Evolutionary conservation across 2,888 invertebrate genomes (phyloP).

Genomic region (Phalera bucephala): DNA sequence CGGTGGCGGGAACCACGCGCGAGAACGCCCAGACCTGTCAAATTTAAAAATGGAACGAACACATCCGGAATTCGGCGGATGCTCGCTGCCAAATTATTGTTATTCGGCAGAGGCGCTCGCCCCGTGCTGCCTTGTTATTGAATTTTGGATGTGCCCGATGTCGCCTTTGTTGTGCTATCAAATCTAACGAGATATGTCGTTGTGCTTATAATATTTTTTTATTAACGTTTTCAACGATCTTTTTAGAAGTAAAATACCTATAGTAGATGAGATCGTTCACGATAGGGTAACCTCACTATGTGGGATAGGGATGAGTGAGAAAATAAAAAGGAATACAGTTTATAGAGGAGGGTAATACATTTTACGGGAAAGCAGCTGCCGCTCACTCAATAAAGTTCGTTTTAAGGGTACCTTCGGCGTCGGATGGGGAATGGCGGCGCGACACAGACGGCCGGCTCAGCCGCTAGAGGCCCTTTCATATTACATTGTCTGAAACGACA

Average conservation of each 20-base stretch:
- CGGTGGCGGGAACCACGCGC: conserved; percentile 27
- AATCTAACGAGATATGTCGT: conserved; percentile 40
- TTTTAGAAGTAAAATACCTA: conserved; percentile 5
- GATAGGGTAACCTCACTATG: background rate
- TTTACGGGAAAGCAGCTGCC: conserved; percentile 56
- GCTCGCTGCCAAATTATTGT: conserved; percentile 79
- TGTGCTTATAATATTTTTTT: conserved; percentile 31
- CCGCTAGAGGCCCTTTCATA: conserved; percentile 29
- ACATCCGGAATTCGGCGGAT: conserved; percentile 74
- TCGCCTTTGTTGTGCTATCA: conserved; percentile 57
- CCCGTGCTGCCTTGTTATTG: conserved; percentile 68
- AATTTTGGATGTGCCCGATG: conserved; percentile 67
- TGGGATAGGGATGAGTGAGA: conserved; percentile 32
- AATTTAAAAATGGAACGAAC: conserved; percentile 80
- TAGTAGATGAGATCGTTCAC: background rate
- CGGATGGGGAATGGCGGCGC: conserved; percentile 41
- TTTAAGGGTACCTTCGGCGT: conserved; percentile 53
- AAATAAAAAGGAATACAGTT: conserved; percentile 41
- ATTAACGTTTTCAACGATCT: conserved; percentile 15
- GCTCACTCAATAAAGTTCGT: conserved; percentile 59
- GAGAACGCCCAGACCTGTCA: conserved; percentile 67
- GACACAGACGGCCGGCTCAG: conserved; percentile 30
- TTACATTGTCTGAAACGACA: conserved; percentile 49
- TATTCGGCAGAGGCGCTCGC: conserved; percentile 65
- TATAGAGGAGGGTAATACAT: conserved; percentile 49